phyloP scores from a whole-genome alignment of 2,113 vertebrate species.

The Ochotona princeps region DNA sequence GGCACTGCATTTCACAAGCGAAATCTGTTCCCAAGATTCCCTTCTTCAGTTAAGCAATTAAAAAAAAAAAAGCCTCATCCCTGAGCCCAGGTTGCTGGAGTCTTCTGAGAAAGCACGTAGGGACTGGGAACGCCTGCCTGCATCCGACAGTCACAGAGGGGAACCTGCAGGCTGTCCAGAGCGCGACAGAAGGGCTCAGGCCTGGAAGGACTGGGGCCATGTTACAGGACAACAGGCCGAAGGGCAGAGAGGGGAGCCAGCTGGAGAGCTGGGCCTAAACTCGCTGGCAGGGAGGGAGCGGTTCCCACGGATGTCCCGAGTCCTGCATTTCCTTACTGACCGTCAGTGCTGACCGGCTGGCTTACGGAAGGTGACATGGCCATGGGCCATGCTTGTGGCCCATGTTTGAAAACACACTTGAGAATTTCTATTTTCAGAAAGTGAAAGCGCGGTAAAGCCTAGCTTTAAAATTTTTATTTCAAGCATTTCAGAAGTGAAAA shows the following conservation, averaged over 20 bases:
- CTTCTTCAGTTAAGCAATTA: slow-evolving; percentile 19
- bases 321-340: slow-evolving; percentile 32
- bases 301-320: slow-evolving; percentile 1
- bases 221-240: slow-evolving; percentile 18
- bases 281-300: not conserved
- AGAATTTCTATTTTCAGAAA: slow-evolving; percentile 60
- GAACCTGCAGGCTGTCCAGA: slow-evolving; percentile 3
- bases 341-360: not conserved
- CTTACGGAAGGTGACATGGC: slow-evolving; percentile 6
- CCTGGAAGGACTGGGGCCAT: not conserved
- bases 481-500: not conserved
- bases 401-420: slow-evolving; percentile 2
- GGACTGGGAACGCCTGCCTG: not conserved
- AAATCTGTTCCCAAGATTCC: slow-evolving; percentile 1
- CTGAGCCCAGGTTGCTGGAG: not conserved
- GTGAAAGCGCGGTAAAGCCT: slow-evolving; percentile 1
- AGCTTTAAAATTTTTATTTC: not conserved
- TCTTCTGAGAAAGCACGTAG: slow-evolving; percentile 30
- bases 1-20: not conserved
- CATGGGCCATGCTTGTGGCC: not conserved
- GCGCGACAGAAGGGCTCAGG: not conserved
- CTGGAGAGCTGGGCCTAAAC: not conserved
- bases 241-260: slow-evolving; percentile 20
- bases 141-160: slow-evolving; percentile 8
- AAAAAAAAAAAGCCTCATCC: not conserved